Conservation (phyloP, 2,797 vertebrate species). For the Spondyliosoma cantharus region DNA sequence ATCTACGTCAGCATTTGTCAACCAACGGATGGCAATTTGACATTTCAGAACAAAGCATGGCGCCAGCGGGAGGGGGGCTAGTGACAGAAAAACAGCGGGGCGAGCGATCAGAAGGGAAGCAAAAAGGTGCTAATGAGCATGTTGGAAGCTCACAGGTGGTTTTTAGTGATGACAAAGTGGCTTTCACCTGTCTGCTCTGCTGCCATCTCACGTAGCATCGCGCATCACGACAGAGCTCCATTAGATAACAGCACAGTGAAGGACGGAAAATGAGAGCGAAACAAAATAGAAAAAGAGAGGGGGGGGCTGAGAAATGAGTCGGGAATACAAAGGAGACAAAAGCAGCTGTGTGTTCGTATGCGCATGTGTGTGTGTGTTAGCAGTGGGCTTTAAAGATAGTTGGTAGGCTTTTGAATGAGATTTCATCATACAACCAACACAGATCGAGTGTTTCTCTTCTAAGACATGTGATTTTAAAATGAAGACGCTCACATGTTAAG, state of each 20-base stretch:
- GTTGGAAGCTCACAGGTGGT: constrained; percentile 70
- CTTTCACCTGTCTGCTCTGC: constrained; percentile 74
- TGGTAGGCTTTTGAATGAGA: constrained; percentile 1
- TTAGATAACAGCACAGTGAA: constrained; percentile 63
- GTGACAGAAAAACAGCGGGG: constrained; percentile 45
- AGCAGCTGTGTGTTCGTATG: not conserved
- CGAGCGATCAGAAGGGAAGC: constrained; percentile 57
- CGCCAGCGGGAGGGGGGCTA: not conserved
- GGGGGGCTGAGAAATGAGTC: constrained; percentile 35
- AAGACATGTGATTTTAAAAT: not conserved
- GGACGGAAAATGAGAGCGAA: constrained; percentile 47
- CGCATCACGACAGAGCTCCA: constrained; percentile 59
- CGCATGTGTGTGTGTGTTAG: constrained; percentile 12
- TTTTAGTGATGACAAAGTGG: constrained; percentile 73
- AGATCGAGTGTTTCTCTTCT: not conserved
- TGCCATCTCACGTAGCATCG: constrained; percentile 72
- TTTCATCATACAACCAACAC: constrained; percentile 4
- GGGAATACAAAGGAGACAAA: constrained; percentile 60
- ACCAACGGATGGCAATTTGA: constrained; percentile 47
- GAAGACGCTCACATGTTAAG: not conserved
- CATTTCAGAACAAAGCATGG: constrained; percentile 69
- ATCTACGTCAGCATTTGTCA: constrained; percentile 62
- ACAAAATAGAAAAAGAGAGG: constrained; percentile 43
- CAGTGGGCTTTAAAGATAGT: not conserved
- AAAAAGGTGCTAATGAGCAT: constrained; percentile 74